phyloP scores from a whole-genome alignment of 2,113 vertebrate species.

The Pandion haliaetus region DNA sequence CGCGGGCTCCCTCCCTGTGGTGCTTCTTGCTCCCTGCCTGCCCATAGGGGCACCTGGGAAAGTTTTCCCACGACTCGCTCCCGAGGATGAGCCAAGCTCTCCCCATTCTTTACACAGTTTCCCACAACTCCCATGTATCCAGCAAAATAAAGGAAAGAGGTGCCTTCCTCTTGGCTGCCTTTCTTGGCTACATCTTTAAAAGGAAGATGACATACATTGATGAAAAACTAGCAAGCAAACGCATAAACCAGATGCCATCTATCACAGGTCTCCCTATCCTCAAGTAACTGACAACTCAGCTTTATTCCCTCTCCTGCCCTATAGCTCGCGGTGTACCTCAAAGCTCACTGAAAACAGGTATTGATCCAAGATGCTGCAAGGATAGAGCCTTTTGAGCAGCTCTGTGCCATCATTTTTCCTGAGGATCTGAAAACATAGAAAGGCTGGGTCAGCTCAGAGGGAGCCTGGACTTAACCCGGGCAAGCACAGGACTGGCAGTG shows the following conservation, averaged over 20 bases:
- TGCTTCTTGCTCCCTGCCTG: background rate
- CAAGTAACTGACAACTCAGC: constrained; percentile 49
- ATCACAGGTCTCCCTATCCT: constrained; percentile 30
- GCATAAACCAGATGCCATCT: constrained; percentile 1
- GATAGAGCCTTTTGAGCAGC: background rate
- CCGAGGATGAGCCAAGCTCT: background rate
- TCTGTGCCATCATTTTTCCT: constrained; percentile 15
- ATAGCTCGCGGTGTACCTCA: constrained; percentile 1
- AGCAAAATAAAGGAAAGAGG: background rate
- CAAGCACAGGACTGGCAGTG: background rate
- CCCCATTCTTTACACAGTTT: background rate
- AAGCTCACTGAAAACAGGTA: constrained; percentile 54
- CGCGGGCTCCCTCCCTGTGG: fast-evolving
- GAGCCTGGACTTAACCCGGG: background rate
- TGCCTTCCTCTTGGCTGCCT: background rate
- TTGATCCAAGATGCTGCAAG: background rate
- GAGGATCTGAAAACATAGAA: background rate
- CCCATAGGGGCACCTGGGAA: fast-evolving
- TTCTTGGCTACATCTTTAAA: background rate
- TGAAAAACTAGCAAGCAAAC: constrained; percentile 32
- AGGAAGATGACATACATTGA: background rate
- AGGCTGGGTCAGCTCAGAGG: background rate
- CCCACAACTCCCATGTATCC: fast-evolving
- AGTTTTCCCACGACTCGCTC: fast-evolving
- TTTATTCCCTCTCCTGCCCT: constrained; percentile 22